phyloP scores from a whole-genome alignment of 2,797 vertebrate genomes.

The Hippocampus kuda region DNA sequence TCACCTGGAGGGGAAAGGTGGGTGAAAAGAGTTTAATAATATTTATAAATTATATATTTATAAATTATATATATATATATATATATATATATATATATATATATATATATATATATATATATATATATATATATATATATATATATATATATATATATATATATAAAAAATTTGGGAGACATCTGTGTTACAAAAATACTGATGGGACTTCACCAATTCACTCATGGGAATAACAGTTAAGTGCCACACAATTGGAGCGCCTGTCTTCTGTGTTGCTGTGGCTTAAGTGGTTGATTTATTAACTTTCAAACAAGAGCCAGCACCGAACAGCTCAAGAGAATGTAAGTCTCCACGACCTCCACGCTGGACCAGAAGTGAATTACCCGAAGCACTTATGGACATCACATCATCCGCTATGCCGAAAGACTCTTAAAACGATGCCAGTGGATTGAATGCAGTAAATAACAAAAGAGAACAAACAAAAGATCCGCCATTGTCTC shows the following conservation, averaged over 20 bases:
- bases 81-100: too few relatives aligned
- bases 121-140: too few relatives aligned
- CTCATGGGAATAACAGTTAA: neutral
- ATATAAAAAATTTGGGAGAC: too few relatives aligned
- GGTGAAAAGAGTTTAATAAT: conserved; percentile 19
- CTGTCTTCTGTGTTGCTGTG: neutral
- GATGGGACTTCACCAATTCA: neutral
- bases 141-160: too few relatives aligned
- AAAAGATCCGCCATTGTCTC: neutral
- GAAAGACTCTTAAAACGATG: conserved; percentile 13
- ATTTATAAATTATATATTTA: too few relatives aligned
- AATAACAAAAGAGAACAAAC: neutral
- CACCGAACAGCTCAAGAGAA: conserved; percentile 2
- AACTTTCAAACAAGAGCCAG: conserved; percentile 10
- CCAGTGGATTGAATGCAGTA: neutral
- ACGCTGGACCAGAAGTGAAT: conserved; percentile 19
- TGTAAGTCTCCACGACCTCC: conserved; percentile 6
- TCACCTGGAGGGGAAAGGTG: conserved; percentile 65
- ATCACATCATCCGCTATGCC: conserved; percentile 22
- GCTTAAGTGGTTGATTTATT: conserved; percentile 16
- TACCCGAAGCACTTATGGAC: conserved; percentile 12
- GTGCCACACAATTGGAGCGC: too few relatives aligned
- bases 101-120: too few relatives aligned
- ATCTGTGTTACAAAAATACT: neutral
- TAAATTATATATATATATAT: too few relatives aligned